phyloP scores from a whole-genome alignment of 2,888 invertebrate species.

The Drosophila neotestacea region DNA sequence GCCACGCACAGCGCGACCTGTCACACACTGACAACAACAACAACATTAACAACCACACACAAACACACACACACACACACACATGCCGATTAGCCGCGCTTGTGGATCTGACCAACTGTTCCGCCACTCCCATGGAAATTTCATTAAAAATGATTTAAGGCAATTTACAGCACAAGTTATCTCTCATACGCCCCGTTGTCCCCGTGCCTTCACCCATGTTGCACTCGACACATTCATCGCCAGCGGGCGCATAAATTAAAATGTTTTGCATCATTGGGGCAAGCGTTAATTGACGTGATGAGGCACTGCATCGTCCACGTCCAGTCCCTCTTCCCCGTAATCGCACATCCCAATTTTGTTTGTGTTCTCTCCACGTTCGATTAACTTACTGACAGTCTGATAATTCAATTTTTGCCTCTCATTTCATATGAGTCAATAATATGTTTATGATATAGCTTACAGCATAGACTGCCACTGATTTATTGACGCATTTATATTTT shows the following conservation, averaged over 20 bases:
- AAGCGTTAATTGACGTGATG: slow-evolving; percentile 52
- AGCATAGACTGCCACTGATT: not conserved
- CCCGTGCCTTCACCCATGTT: not conserved
- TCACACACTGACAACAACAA: slow-evolving; percentile 52
- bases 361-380: slow-evolving; percentile 16
- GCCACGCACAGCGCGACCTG: slow-evolving; percentile 44
- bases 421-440: not conserved
- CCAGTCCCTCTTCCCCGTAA: slow-evolving; percentile 4
- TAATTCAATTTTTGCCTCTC: slow-evolving; percentile 35
- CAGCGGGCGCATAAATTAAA: slow-evolving; percentile 70
- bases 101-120: slow-evolving; percentile 24
- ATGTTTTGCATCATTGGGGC: slow-evolving; percentile 48
- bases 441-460: not conserved
- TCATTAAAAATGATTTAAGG: slow-evolving; percentile 79
- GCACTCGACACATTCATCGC: slow-evolving; percentile 35
- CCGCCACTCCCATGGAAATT: slow-evolving; percentile 56
- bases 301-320: slow-evolving; percentile 1
- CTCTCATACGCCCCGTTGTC: slow-evolving; percentile 15
- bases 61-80: slow-evolving; percentile 1
- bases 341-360: not conserved
- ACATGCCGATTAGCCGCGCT: slow-evolving; percentile 54
- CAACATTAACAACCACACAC: slow-evolving; percentile 14
- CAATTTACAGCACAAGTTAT: slow-evolving; percentile 59
- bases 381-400: slow-evolving; percentile 41
- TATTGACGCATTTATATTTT: not conserved